phyloP scores from a whole-genome alignment of 2,113 vertebrate genomes.

The Gobio gobio region DNA sequence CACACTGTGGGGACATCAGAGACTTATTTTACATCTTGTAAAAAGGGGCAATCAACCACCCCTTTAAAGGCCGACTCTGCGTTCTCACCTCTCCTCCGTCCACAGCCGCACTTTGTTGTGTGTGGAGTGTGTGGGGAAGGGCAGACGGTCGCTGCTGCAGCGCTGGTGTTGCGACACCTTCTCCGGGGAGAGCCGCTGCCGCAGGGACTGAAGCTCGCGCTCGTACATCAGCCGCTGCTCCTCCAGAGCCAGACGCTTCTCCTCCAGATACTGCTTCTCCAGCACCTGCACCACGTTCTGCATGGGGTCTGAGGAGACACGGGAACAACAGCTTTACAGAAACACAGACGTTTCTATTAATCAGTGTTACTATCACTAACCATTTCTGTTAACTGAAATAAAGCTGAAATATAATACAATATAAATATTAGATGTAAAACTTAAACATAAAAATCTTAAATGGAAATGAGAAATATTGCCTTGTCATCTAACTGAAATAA shows the following conservation, averaged over 20 bases:
- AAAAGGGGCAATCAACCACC: no score
- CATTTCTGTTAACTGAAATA: no score
- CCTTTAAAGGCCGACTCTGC: no score
- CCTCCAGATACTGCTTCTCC: conserved; percentile 96
- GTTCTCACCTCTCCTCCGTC: conserved; percentile 89
- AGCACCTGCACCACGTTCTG: conserved; percentile 94
- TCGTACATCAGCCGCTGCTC: conserved; percentile 97
- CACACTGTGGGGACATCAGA: no score
- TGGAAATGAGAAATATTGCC: not conserved
- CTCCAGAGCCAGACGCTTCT: conserved; percentile 92
- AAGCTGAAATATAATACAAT: no score
- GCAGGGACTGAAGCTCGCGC: conserved; percentile 88
- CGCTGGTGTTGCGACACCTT: conserved; percentile 81
- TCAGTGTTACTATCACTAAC: no score
- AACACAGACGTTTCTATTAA: not conserved
- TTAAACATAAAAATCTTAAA: not conserved
- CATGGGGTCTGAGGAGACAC: conserved; percentile 82
- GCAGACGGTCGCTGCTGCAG: conserved; percentile 61
- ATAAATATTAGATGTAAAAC: not conserved
- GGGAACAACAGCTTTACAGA: not conserved
- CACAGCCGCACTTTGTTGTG: conserved; percentile 90
- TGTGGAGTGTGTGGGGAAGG: conserved; percentile 78
- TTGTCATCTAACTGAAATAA: no score
- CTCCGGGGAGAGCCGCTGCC: conserved; percentile 93
- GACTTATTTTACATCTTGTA: no score